phyloP scores from a whole-genome alignment of 2,113 vertebrate species.

The Neodontobutis hainanensis region DNA sequence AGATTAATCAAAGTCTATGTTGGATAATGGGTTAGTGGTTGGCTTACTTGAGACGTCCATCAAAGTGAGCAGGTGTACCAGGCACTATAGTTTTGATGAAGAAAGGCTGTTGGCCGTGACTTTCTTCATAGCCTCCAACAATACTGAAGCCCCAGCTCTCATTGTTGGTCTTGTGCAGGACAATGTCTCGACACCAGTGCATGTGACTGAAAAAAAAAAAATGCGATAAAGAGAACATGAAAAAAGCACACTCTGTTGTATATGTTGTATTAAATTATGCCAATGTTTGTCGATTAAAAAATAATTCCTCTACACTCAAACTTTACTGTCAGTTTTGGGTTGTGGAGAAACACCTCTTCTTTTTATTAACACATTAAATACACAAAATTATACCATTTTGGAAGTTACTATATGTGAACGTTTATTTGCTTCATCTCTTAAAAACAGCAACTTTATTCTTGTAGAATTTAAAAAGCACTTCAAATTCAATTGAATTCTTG shows the following conservation, averaged over 20 bases:
- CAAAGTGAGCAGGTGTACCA: constrained; percentile 88
- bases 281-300: not conserved
- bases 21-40: not conserved
- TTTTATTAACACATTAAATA: no score
- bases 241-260: not conserved
- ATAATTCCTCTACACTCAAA: no score
- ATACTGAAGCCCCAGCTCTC: constrained; percentile 97
- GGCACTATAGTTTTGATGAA: constrained; percentile 97
- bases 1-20: not conserved
- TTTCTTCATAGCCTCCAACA: constrained; percentile 91
- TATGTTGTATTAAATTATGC: not conserved
- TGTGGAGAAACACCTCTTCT: no score
- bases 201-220: constrained; percentile 77
- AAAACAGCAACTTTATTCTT: no score
- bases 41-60: constrained; percentile 88
- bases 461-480: no score
- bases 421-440: no score
- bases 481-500: no score
- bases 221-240: no score
- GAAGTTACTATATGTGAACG: no score
- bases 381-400: no score
- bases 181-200: constrained; percentile 90
- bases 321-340: no score
- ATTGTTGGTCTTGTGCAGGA: constrained; percentile 86
- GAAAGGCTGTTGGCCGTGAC: constrained; percentile 89